Conservation (phyloP, 2,113 vertebrate species). For the Galemys pyrenaicus region DNA sequence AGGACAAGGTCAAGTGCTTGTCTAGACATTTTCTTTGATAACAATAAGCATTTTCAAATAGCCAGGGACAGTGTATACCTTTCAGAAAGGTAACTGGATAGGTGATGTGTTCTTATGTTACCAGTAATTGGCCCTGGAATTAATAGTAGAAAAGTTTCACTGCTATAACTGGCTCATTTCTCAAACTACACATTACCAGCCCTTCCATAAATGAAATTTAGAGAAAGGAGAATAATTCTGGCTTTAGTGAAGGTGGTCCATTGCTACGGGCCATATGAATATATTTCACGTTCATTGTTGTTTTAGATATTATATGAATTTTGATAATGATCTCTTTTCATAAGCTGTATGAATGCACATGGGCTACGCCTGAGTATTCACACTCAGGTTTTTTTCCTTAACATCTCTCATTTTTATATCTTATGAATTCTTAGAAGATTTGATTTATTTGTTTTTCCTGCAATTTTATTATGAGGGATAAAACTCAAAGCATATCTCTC, state of each 20-base stretch:
- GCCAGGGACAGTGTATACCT: conserved; percentile 50
- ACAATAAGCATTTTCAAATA: conserved; percentile 70
- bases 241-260: conserved; percentile 39
- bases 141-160: conserved; percentile 35
- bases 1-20: conserved; percentile 68
- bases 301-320: not conserved
- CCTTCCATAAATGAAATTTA: conserved; percentile 45
- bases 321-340: conserved; percentile 41
- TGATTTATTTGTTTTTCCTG: not conserved
- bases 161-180: conserved; percentile 15
- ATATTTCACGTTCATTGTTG: not conserved
- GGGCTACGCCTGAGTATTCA: not conserved
- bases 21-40: conserved; percentile 80
- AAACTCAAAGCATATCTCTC: not conserved
- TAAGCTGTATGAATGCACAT: not conserved
- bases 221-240: conserved; percentile 24
- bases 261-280: not conserved
- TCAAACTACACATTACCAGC: not conserved
- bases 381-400: not conserved
- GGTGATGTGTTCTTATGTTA: conserved; percentile 65
- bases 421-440: not conserved
- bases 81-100: conserved; percentile 72
- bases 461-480: conserved; percentile 54
- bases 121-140: conserved; percentile 72
- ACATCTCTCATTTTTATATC: not conserved